Evolutionary conservation across 1,140 invertebrate genomes (phyloP).

Genomic region (honey bee (Apis mellifera)): Amel_HAv3.1 CM009936.2:9677501-9678000

Average conservation of each 20-base stretch:
- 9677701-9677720: conserved; percentile 8
- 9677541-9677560: conserved; percentile 13
- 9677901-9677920: conserved; percentile 2
- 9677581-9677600: conserved; percentile 23
- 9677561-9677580: conserved; percentile 11
- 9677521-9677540: neutral
- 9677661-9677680: conserved; percentile 13
- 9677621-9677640: conserved; percentile 73
- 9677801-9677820: conserved; percentile 32
- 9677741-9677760: neutral
- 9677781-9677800: conserved; percentile 57
- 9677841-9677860: conserved; percentile 17
- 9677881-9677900: conserved; percentile 53
- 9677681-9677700: neutral
- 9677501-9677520: conserved; percentile 14
- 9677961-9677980: conserved; percentile 68
- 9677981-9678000: neutral
- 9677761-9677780: conserved; percentile 5
- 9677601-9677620: conserved; percentile 54
- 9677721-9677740: neutral
- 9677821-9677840: conserved; percentile 55
- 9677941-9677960: conserved; percentile 11
- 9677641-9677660: conserved; percentile 79
- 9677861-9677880: conserved; percentile 69
- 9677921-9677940: conserved; percentile 27